These are phyloP conservation scores for Lophotriccus pileatus DNA, from an alignment of 2,797 vertebrate species.

Conservation along the genomic window DNA sequence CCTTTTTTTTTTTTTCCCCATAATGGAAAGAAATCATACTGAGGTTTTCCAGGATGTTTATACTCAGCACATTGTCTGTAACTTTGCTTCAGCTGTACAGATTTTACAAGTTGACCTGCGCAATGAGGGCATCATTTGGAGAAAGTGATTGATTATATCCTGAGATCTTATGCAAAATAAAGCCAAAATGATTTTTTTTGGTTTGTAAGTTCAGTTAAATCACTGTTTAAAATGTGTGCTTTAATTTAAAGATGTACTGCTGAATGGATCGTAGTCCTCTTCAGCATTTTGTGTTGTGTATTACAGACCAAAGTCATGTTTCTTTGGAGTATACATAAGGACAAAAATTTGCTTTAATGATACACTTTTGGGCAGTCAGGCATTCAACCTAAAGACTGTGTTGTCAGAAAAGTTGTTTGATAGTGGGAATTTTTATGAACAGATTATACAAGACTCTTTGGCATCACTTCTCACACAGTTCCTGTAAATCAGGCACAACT, in stretches of 20 bases:
- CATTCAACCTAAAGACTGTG: not conserved
- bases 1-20: not conserved
- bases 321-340: not conserved
- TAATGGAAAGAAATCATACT: not conserved
- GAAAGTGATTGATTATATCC: not conserved
- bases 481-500: constrained; percentile 5
- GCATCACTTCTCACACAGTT: not conserved
- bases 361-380: not conserved
- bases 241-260: not conserved
- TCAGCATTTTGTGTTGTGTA: not conserved
- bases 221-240: not conserved
- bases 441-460: not conserved
- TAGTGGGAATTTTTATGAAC: constrained; percentile 8
- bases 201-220: not conserved
- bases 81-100: fast-evolving
- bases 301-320: not conserved
- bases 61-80: not conserved
- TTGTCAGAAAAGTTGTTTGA: constrained; percentile 10
- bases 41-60: not conserved
- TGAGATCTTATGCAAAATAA: not conserved
- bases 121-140: not conserved
- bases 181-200: not conserved
- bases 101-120: not conserved
- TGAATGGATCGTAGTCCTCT: not conserved
- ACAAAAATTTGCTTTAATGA: not conserved